phyloP scores from a whole-genome alignment of 2,797 vertebrate genomes.

The Myiotriccus ornatus region DNA sequence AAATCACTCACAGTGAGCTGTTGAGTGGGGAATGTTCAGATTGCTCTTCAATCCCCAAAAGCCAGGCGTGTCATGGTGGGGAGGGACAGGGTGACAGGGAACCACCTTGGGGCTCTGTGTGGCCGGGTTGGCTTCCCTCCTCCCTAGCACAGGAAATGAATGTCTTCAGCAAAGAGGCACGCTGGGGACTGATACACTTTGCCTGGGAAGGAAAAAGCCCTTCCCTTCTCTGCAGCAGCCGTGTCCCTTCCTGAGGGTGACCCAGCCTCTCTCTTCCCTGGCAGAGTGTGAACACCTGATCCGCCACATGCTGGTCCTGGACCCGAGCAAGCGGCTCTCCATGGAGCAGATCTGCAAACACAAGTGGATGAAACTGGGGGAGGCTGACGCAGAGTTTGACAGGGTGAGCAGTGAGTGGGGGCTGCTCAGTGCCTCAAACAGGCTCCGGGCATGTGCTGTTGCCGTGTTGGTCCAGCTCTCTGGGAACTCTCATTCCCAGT shows the following conservation, averaged over 20 bases:
- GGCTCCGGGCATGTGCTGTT: neutral
- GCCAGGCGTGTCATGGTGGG: neutral
- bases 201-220: neutral
- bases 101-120: neutral
- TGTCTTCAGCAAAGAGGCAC: neutral
- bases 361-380: conserved; percentile 98
- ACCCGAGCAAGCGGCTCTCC: conserved; percentile 90
- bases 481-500: fast-evolving
- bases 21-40: neutral
- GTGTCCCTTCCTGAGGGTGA: fast-evolving
- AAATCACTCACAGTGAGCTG: neutral
- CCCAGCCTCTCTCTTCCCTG: neutral
- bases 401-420: conserved; percentile 77
- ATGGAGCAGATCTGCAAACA: conserved; percentile 99
- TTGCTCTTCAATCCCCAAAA: neutral
- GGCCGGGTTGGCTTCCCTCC: neutral
- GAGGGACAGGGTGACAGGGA: neutral
- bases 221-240: neutral
- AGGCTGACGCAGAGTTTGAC: conserved; percentile 91
- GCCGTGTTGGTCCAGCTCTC: fast-evolving
- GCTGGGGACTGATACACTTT: fast-evolving
- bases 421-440: fast-evolving
- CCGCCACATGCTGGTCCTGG: conserved; percentile 97
- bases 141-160: fast-evolving
- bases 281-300: conserved; percentile 98